Conservation (phyloP, 1,140 invertebrate genomes). For the Stegodyphus mimosarum region DNA sequence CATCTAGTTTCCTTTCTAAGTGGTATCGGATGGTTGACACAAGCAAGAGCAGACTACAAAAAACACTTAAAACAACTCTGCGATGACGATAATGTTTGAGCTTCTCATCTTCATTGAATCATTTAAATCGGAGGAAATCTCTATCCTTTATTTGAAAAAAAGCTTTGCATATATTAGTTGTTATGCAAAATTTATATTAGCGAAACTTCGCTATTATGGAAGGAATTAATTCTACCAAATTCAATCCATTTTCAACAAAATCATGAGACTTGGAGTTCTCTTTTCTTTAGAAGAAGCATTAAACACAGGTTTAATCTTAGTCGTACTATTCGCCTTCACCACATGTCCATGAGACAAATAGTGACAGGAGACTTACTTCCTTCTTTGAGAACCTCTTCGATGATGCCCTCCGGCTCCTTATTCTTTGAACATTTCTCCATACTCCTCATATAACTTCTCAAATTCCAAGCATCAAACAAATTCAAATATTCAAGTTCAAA, state of each 20-base stretch:
- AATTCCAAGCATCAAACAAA: too few species aligned
- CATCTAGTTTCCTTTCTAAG: not conserved
- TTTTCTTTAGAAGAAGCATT: slow-evolving; percentile 37
- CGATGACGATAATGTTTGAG: slow-evolving; percentile 9
- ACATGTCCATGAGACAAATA: slow-evolving; percentile 63
- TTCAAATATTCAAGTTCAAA: too few species aligned
- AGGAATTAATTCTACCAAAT: slow-evolving; percentile 61
- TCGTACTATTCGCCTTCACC: slow-evolving; percentile 41
- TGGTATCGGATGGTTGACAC: slow-evolving; percentile 12
- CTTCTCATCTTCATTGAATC: not conserved
- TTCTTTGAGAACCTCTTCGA: slow-evolving; percentile 49
- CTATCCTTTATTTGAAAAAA: slow-evolving; percentile 53
- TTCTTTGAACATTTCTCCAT: slow-evolving; percentile 11
- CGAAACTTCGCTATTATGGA: slow-evolving; percentile 63
- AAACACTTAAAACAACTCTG: slow-evolving; percentile 11
- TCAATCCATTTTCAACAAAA: slow-evolving; percentile 44
- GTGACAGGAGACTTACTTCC: slow-evolving; percentile 17
- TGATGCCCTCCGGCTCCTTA: slow-evolving; percentile 16
- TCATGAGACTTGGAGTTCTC: slow-evolving; percentile 26
- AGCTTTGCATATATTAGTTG: slow-evolving; percentile 57
- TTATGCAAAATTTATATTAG: slow-evolving; percentile 19
- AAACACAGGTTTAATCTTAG: slow-evolving; percentile 41
- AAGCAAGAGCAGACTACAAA: slow-evolving; percentile 18
- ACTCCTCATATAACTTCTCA: not conserved
- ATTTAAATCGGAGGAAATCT: slow-evolving; percentile 14